Evolutionary conservation across 92 coral and sea anemone genomes (phyloP), one percentile per base, ranked within the genome.

Genomic region (Siderastrea radians): DNA sequence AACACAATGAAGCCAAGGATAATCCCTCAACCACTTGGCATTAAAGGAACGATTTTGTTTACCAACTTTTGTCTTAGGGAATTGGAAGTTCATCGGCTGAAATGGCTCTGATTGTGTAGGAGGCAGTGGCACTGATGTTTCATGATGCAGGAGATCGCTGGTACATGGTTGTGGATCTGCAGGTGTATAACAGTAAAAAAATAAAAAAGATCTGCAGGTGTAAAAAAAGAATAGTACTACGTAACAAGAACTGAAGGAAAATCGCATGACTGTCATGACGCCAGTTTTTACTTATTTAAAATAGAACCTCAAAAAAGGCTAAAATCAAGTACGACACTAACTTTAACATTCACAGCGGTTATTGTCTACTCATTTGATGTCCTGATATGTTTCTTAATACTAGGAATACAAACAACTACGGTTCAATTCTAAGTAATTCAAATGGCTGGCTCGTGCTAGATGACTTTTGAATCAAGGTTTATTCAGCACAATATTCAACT

Each of bases 1-100:
- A 68, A 90, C 84, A 84, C 83, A 94, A 85, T 94, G 95, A 26
- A 94, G 85, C 95, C 93, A 92, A 63, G 92, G 93, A 76, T 82
- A 95, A 75, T 89, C 88, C 49, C 80, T 89, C 58, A 89, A 94
- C 97, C 94, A 94, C 85, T 76, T 91, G 63, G 88, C 75, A 67
- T 91, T 86, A 89, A 94, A 94, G 2, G 91, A 71, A 79, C 91
- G 94, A 68, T 80, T 88, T 89, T 87, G 87, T 72, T 80, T 60
- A 76, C 90, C 90, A 19, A 79, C 77, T 66, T 61, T 92, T 86
- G 58, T 77, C 73, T 75, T 81, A 62, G 94, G 95, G 71, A 90
- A 94, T 64, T 68, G 46, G 86, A 90, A 92, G 71, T 94, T 88
- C 77, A 55, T 79, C 77, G 94, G 95, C 81, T 87, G 92, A 75